Conservation (phyloP, 2,797 vertebrate species). For the Myiotriccus ornatus region DNA sequence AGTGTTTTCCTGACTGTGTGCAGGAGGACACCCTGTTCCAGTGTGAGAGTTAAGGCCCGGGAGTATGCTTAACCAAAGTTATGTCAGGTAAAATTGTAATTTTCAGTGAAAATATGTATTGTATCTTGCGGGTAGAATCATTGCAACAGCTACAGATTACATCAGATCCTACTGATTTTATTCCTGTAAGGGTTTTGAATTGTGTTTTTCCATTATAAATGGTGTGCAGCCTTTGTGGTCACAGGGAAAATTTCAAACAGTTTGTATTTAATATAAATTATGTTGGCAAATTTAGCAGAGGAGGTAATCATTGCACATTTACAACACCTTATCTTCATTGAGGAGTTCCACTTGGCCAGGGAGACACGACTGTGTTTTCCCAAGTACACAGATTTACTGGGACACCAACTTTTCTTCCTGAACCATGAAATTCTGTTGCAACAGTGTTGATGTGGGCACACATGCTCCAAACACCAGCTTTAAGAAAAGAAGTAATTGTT, state of each 20-base stretch:
- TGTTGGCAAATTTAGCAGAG: neutral
- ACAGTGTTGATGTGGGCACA: neutral
- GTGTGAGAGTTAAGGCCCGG: neutral
- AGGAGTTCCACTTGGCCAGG: neutral
- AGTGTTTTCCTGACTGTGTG: neutral
- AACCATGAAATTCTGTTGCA: neutral
- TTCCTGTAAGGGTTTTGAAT: neutral
- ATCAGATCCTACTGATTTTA: neutral
- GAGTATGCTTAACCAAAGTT: neutral
- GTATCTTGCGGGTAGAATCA: accelerated
- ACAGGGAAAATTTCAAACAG: neutral
- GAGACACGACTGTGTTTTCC: neutral
- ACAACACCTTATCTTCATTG: neutral
- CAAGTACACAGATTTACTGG: neutral
- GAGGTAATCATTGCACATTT: neutral
- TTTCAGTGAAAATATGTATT: neutral
- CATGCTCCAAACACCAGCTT: accelerated
- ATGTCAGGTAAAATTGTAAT: neutral
- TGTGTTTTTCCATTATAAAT: neutral
- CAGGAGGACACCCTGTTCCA: neutral
- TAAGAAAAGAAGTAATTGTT: neutral
- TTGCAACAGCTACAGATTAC: neutral
- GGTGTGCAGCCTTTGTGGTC: neutral
- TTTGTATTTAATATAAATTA: neutral
- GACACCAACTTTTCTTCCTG: neutral